A percentile compares a stretch with the other conserved stretches of the same genome.
Conservation (phyloP, 1,140 invertebrate genomes). For the Scaptomyza montana region DNA sequence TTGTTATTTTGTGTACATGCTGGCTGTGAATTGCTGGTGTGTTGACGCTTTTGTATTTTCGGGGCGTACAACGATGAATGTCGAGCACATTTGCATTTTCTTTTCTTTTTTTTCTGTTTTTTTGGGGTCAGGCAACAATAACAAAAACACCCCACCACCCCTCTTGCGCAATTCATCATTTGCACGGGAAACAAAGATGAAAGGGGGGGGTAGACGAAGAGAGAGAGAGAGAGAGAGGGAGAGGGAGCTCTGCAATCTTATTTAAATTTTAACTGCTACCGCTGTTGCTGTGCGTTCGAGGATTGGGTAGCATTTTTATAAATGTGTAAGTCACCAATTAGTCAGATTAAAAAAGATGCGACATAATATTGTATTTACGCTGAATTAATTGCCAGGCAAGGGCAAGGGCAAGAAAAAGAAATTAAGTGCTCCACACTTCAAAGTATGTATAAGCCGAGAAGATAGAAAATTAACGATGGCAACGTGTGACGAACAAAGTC, state of each 20-base stretch:
- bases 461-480: conserved; percentile 32
- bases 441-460: conserved; percentile 2
- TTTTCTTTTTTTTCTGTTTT: neutral
- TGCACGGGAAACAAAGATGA: neutral
- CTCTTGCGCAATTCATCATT: neutral
- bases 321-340: conserved; percentile 47
- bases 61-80: conserved; percentile 29
- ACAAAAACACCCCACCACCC: conserved; percentile 13
- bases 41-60: conserved; percentile 48
- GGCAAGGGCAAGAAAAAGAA: conserved; percentile 37
- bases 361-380: conserved; percentile 53
- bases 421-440: conserved; percentile 34
- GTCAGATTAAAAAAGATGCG: conserved; percentile 56
- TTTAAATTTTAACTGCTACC: conserved; percentile 36
- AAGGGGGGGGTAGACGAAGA: too few species aligned
- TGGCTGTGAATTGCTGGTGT: conserved; percentile 33
- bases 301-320: conserved; percentile 12
- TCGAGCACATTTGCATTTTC: conserved; percentile 48
- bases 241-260: conserved; percentile 29
- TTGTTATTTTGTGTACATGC: conserved; percentile 11
- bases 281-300: neutral
- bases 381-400: conserved; percentile 58
- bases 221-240: too few species aligned
- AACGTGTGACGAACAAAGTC: conserved; percentile 8
- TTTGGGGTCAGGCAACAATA: conserved; percentile 40